Base-by-base conservation (phyloP, 2,888 invertebrate genomes). In the Labia minor region DNA sequence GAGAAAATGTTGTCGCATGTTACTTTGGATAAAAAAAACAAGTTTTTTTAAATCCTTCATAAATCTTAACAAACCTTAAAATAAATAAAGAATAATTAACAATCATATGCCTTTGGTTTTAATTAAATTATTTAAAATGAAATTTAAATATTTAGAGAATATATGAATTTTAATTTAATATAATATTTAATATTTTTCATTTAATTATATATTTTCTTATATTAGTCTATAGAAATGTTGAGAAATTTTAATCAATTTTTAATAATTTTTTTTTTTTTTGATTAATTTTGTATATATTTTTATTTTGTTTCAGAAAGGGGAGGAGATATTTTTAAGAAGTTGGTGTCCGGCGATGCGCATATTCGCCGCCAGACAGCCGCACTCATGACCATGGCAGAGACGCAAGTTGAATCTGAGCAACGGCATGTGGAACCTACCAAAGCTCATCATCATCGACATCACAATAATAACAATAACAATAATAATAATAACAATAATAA, bases 381-480 rank as follows among this genome's bases (percentile, higher is more conserved):
- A 79, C 82, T 81, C 79, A 86, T 87, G 87, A 87, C 87, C 81
- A 87, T 87, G 87, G 87, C 87, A 80, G 84, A 84, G 82, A 82
- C 82, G 78, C 81, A 81, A 77, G 81, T 82, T 81, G 83, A 83
- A 80, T 80, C 82, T 76, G 80, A 82, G 73, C 49, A 49, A 49
- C 49, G 49, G n/a, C 49, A 49, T 49, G 49, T 11, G 16, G 49
- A 49, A 3, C 49, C 49, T 14, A 49, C 49, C 16, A 49, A 49
- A 16, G 49, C 49, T 4, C 49, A 49, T 49, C 49, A 49, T 16
- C 49, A 49, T 49, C 49, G 49, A 14, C 49, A 49, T 14, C 49
- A 49, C 37, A 19, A 78, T 69, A 81, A 82, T 70, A 82, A 82
- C 69, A 80, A 83, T 70, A 85, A 85, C 72, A 82, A 85, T 70